Percentiles rank a stretch among this genome's conserved stretches.
Evolutionary conservation across 2,888 invertebrate genomes (phyloP).

Genomic region (Adineta ricciae): DNA sequence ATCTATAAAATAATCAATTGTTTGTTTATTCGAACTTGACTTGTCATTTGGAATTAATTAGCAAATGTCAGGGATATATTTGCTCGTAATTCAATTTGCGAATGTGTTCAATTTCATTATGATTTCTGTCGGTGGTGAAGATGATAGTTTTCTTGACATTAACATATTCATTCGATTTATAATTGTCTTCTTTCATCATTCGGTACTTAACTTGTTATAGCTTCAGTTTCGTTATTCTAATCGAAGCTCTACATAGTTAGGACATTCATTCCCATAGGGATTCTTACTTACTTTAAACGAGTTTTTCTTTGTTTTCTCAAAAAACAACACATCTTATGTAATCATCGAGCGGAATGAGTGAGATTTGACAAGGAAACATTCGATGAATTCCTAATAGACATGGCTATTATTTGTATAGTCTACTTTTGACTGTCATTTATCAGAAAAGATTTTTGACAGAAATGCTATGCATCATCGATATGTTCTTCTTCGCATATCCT

Average conservation of each 20-base stretch:
- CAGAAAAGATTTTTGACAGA: background rate
- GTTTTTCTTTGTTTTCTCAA: no score
- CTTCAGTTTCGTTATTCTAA: background rate
- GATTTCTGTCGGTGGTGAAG: background rate
- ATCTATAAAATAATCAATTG: background rate
- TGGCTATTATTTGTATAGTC: background rate
- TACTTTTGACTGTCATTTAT: background rate
- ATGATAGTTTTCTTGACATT: background rate
- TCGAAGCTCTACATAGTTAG: background rate
- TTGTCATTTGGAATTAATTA: background rate
- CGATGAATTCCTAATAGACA: background rate
- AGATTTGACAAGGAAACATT: background rate
- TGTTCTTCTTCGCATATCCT: background rate
- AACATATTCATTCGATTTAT: background rate
- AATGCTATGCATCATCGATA: background rate
- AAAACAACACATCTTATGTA: no score
- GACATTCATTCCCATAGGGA: background rate
- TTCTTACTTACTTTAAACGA: background rate
- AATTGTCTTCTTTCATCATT: background rate
- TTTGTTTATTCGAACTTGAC: background rate
- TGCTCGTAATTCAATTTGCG: background rate
- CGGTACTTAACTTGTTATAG: background rate
- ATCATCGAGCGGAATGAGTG: no score
- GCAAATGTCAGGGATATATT: background rate
- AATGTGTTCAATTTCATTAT: background rate